Percentiles rank a stretch among this genome's conserved stretches.
phyloP scores from a whole-genome alignment of 1,140 invertebrate species.

The Pseudomyrmex sp. region DNA sequence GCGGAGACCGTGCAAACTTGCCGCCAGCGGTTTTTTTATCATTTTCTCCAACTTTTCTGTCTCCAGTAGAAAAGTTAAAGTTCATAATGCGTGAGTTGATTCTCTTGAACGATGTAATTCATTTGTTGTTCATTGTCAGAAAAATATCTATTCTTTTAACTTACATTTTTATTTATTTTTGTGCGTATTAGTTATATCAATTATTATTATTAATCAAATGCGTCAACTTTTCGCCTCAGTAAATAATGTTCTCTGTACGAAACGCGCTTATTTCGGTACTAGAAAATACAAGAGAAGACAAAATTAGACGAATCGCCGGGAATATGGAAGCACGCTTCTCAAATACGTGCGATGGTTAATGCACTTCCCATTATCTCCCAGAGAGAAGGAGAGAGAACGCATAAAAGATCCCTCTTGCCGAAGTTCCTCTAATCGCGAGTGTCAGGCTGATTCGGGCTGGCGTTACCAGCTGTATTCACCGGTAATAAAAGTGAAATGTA shows the following conservation, averaged over 20 bases:
- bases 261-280: not conserved
- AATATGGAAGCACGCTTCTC: conserved; percentile 21
- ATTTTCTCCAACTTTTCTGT: conserved; percentile 46
- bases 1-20: conserved; percentile 55
- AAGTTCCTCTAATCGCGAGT: conserved; percentile 65
- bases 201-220: not conserved
- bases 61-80: not conserved
- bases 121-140: conserved; percentile 27
- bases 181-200: not conserved
- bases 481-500: conserved; percentile 71
- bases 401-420: conserved; percentile 40
- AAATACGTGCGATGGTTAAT: conserved; percentile 50
- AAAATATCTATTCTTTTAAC: too few relatives aligned
- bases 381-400: not conserved
- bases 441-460: conserved; percentile 56
- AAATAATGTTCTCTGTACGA: not conserved
- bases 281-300: conserved; percentile 6
- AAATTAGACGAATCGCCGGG: conserved; percentile 17
- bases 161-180: too few relatives aligned
- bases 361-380: conserved; percentile 28
- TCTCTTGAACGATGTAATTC: conserved; percentile 36
- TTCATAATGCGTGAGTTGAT: conserved; percentile 37
- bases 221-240: not conserved
- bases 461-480: conserved; percentile 33
- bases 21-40: conserved; percentile 57